Conservation (phyloP, 2,113 vertebrate species). For the Regulus satrapa region DNA sequence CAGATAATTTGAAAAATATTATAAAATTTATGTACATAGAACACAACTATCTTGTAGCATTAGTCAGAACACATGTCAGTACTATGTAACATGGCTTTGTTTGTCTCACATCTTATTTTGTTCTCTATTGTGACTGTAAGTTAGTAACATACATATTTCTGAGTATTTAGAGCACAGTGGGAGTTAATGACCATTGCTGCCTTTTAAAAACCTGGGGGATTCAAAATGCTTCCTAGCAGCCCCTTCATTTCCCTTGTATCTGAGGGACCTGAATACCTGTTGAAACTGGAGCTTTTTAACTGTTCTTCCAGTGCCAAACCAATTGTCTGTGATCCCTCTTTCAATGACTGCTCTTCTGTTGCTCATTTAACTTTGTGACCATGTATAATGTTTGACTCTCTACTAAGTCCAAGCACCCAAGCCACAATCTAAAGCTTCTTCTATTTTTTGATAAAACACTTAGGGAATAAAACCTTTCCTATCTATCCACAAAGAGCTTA, state of each 20-base stretch:
- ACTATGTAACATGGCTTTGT: neutral
- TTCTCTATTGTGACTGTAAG: neutral
- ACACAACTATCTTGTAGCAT: neutral
- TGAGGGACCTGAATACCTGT: neutral
- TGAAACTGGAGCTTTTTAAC: neutral
- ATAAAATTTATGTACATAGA: neutral
- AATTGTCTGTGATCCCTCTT: neutral
- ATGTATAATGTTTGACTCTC: neutral
- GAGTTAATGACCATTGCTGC: neutral
- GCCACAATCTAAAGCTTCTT: neutral
- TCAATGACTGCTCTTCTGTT: neutral
- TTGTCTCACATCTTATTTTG: neutral
- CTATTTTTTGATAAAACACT: neutral
- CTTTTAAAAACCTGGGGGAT: neutral
- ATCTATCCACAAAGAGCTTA: neutral
- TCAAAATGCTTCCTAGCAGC: neutral
- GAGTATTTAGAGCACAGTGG: neutral
- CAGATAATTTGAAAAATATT: neutral
- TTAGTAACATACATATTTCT: neutral
- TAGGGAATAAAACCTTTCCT: neutral
- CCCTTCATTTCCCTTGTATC: neutral
- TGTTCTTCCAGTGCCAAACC: neutral
- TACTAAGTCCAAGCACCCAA: neutral
- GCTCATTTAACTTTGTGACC: neutral
- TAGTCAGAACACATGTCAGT: neutral